Conservation (phyloP, 2,113 vertebrate species). For the Scomber scombrus region DNA sequence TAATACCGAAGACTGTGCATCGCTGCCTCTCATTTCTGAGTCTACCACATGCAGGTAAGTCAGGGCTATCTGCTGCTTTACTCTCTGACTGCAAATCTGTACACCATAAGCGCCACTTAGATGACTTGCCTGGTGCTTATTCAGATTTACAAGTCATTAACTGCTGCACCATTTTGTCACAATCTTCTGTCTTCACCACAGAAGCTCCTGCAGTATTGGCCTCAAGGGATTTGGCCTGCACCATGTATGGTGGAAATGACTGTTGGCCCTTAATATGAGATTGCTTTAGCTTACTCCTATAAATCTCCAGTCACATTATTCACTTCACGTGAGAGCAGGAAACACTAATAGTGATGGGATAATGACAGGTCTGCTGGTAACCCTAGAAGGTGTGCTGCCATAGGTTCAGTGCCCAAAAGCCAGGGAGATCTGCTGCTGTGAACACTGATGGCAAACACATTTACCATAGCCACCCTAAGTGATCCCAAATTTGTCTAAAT, state of each 20-base stretch:
- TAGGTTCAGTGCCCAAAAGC: conserved; percentile 63
- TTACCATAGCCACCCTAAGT: conserved; percentile 64
- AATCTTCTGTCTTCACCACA: conserved; percentile 26
- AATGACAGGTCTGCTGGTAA: conserved; percentile 69
- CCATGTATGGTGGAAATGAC: conserved; percentile 22
- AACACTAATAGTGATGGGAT: conserved; percentile 66
- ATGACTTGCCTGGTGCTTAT: neutral
- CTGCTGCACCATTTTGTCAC: conserved; percentile 16
- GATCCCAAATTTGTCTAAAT: conserved; percentile 81
- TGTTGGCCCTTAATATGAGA: conserved; percentile 37
- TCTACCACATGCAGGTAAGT: conserved; percentile 92
- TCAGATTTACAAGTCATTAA: conserved; percentile 41
- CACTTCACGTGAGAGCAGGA: conserved; percentile 64
- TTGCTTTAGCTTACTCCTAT: conserved; percentile 57
- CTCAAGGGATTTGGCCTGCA: conserved; percentile 5
- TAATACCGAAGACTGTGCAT: conserved; percentile 85
- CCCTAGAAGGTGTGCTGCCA: conserved; percentile 66
- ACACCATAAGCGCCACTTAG: neutral
- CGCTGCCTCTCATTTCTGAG: conserved; percentile 83
- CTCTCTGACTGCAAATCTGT: neutral
- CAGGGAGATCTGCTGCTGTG: conserved; percentile 46
- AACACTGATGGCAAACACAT: conserved; percentile 73
- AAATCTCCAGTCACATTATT: conserved; percentile 69
- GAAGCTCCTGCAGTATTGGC: conserved; percentile 30
- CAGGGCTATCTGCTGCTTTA: neutral